Evolutionary conservation across 2,113 vertebrate genomes (phyloP), one percentile per base, ranked within the genome.

Genomic region (Ammodytes marinus): DNA sequence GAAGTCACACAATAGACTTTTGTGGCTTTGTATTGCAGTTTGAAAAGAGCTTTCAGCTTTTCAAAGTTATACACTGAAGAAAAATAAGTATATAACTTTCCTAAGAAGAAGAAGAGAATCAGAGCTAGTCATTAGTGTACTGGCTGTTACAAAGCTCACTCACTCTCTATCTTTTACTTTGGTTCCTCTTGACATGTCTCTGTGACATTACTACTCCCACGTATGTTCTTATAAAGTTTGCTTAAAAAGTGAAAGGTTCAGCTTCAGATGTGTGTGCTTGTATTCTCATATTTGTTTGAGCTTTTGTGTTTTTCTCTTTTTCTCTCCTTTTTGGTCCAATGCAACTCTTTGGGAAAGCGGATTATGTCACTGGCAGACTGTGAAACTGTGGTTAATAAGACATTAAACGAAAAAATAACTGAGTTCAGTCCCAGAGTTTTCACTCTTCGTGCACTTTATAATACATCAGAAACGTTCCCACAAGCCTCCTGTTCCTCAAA

Each of bases 401-500:
- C 17, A 50, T 50, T 60, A 40, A 19, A 40, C 42, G 4, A 1
- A 49, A 10, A 10, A 55, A 63, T 27, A 37, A 37, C 40, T 40
- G 35, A 10, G 40, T 27, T 42, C 46, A 61, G 1, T 17, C 42
- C 43, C 57, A 14, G 55, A 52, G 39, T 13, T 66, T 46, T 66
- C 15, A 66, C 53, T 57, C 53, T 14, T 47, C 17, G 9, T 19
- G 13, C 19, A 37, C 19, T 55, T 57, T 19, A 75, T 14, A 19
- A 46, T 45, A 35, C 71, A 74, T 74, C 59, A 74, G 27, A 35
- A 74, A 15, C 35, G 39, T 42, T 63, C 47, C 58, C 58, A 15
- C 27, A 50, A 72, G 15, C 9, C 45, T 43, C 59, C 4, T 8
- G 50, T 19, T 61, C 3, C 57, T 27, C 35, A 35, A 27, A 5